Percentiles rank a stretch among this genome's conserved stretches.
These are phyloP conservation scores for Mechanitis messenoides DNA, from an alignment of 2,888 invertebrate species.

Conservation along the genomic window DNA sequence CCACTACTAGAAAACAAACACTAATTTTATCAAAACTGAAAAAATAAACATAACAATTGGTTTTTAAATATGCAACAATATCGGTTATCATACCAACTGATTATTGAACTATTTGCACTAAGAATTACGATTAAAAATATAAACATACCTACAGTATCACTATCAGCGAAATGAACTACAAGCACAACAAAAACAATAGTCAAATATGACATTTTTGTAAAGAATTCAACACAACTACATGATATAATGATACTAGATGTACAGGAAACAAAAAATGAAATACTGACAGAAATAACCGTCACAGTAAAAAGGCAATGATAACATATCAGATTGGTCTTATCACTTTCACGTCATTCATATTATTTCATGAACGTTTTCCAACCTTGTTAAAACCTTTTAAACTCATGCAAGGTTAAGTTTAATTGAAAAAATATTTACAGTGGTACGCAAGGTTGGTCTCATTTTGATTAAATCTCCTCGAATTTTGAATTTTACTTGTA, in stretches of 20 bases:
- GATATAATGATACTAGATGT: conserved; percentile 8
- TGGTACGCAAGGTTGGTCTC: too few species aligned
- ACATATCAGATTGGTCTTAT: conserved; percentile 55
- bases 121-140: background rate
- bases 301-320: conserved; percentile 47
- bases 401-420: conserved; percentile 8
- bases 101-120: too few species aligned
- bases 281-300: conserved; percentile 22
- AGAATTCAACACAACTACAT: conserved; percentile 17
- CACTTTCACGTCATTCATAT: conserved; percentile 23
- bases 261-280: conserved; percentile 30
- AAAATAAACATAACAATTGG: too few species aligned
- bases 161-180: conserved; percentile 42
- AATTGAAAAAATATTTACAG: too few species aligned
- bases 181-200: conserved; percentile 41
- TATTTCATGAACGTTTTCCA: conserved; percentile 19
- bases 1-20: too few species aligned
- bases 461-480: too few species aligned
- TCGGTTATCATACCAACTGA: too few species aligned
- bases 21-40: too few species aligned
- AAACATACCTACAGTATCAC: conserved; percentile 35
- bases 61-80: too few species aligned
- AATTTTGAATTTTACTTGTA: too few species aligned
- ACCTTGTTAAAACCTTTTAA: conserved; percentile 14
- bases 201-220: conserved; percentile 42